Evolutionary conservation across 2,888 invertebrate species (phyloP), one percentile per base, ranked within the genome.

Genomic region (Athalia cordata): DNA sequence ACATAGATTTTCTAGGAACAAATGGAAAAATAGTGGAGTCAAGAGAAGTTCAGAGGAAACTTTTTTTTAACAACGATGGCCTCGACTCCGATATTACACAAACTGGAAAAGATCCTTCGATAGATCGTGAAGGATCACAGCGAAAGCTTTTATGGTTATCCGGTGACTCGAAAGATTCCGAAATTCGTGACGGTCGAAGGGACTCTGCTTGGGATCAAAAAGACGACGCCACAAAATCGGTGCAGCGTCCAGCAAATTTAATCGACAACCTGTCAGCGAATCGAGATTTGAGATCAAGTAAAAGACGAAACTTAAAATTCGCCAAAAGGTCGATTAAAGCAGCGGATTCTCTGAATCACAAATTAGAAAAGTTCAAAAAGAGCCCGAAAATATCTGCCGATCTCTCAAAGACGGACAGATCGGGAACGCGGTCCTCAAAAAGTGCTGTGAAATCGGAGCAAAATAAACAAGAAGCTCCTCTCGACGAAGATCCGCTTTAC

Each of bases 201-300:
- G 77, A 77, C 8, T 77, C 67, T 7, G 57, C 47, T 5, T 77
- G 67, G 77, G 67, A 77, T 47, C 67, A 66, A 15, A 77, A 77
- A 47, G 49, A 55, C 9, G 47, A 29, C 57, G 61, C 29, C 29
- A 29, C 57, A 47, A 77, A 70, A 59, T 59, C 55, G 6, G 70
- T 45, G 9, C 59, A 70, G n/a, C 57, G 61, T 29, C 68, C 68
- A 7, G 70, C 66, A 9, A 70, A 70, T 29, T 70, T 50, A 49
- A 15, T 50, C 45, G 47, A 49, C 47, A 70, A 68, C n/a, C 1
- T 9, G n/a, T 13, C 8, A 5, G 61, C 47, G n/a, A n/a, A 3
- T 5, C 47, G 29, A 29, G 29, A 11, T 1, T 29, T 2, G 0
- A 29, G 0, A 29, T 29, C 29, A 29, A 29, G 29, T 29, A 29